A percentile compares a stretch with the other conserved stretches of the same genome.
These are phyloP conservation scores for Parnassius orleans DNA, from an alignment of 2,888 invertebrate genomes.

Conservation along the genomic window DNA sequence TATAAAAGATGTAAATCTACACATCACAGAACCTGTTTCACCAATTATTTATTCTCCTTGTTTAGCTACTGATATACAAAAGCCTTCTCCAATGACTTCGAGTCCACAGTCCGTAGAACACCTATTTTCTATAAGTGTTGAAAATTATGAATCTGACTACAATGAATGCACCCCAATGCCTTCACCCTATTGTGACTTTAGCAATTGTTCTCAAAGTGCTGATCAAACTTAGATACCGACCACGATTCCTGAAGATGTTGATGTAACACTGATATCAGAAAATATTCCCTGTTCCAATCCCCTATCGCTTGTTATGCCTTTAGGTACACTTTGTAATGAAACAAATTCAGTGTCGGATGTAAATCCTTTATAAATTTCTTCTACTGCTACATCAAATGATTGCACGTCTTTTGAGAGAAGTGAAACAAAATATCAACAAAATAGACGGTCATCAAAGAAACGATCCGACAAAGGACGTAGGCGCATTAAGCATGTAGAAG, in stretches of 20 bases:
- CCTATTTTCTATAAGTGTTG: too few relatives aligned
- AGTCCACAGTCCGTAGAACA: too few relatives aligned
- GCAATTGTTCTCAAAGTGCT: background rate
- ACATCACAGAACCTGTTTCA: too few relatives aligned
- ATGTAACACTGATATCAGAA: background rate
- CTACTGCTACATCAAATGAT: background rate
- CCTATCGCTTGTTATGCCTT: background rate
- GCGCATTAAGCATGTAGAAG: background rate
- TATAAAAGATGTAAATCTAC: too few relatives aligned
- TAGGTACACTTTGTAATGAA: background rate
- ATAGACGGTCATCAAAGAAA: background rate
- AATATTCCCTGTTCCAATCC: background rate
- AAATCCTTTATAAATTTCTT: background rate
- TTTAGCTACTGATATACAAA: too few relatives aligned
- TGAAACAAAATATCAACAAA: background rate
- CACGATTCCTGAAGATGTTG: background rate
- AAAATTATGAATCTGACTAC: background rate
- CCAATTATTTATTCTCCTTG: too few relatives aligned
- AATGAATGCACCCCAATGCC: background rate
- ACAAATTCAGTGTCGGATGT: background rate
- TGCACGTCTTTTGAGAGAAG: background rate
- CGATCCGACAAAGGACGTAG: background rate
- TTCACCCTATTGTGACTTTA: background rate
- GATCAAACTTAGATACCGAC: background rate
- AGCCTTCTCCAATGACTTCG: too few relatives aligned